Evolutionary conservation across 92 coral and sea anemone species (phyloP).

Genomic region (Epizoanthus scotinus): DNA sequence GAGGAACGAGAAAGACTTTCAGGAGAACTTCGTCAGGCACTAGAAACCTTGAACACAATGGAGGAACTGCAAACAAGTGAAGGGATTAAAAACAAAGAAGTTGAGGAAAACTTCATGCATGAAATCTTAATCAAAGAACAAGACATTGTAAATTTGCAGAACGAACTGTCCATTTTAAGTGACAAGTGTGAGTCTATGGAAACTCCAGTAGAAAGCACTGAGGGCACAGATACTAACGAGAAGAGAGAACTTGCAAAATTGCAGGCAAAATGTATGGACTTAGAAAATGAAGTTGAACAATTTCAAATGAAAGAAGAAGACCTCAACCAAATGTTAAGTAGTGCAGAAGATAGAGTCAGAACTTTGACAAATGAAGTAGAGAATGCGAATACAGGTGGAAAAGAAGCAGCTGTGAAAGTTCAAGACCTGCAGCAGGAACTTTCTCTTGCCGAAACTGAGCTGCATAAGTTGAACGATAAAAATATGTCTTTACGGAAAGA

Average conservation of each 20-base stretch:
- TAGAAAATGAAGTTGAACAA: conserved; percentile 44
- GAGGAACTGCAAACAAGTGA: conserved; percentile 37
- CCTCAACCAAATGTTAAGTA: conserved; percentile 33
- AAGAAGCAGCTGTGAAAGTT: conserved; percentile 43
- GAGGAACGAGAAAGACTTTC: conserved; percentile 48
- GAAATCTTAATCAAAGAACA: conserved; percentile 65
- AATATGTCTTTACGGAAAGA: conserved; percentile 54
- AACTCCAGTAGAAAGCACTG: conserved; percentile 6
- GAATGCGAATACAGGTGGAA: conserved; percentile 47
- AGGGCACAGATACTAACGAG: conserved; percentile 37
- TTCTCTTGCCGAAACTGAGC: conserved; percentile 45
- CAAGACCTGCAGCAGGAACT: conserved; percentile 48
- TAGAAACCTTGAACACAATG: conserved; percentile 18
- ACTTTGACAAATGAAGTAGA: conserved; percentile 53
- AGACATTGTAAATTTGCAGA: conserved; percentile 63
- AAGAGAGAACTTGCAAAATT: conserved; percentile 47
- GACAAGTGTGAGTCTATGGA: conserved; percentile 43
- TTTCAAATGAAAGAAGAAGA: conserved; percentile 38
- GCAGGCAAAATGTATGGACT: conserved; percentile 45
- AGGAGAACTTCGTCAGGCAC: conserved; percentile 35
- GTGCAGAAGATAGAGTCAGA: conserved; percentile 60
- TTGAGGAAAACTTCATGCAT: conserved; percentile 58
- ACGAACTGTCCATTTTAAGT: conserved; percentile 52
- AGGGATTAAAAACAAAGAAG: conserved; percentile 36
- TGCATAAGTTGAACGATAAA: conserved; percentile 50